These are phyloP conservation scores for Ditylenchus weischeri DNA, from an alignment of 2,888 invertebrate genomes.

Conservation along the genomic window DNA sequence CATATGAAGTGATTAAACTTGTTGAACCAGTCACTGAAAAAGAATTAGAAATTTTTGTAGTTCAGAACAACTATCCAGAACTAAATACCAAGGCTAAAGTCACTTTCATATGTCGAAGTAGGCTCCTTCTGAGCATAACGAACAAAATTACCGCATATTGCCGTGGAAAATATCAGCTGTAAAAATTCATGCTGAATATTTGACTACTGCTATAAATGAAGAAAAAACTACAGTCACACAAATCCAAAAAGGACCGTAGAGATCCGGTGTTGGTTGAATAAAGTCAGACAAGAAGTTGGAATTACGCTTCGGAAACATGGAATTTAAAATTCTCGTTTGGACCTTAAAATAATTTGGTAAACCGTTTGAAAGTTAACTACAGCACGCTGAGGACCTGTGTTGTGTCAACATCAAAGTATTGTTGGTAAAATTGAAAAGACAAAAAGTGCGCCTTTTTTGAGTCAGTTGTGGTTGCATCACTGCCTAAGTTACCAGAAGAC, in stretches of 20 bases:
- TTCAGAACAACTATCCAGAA: neutral
- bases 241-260: constrained; percentile 68
- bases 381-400: constrained; percentile 64
- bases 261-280: constrained; percentile 84
- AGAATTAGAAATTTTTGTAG: neutral
- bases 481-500: neutral
- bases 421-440: constrained; percentile 62
- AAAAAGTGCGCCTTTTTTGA: constrained; percentile 34
- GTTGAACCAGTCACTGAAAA: constrained; percentile 81
- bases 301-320: constrained; percentile 79
- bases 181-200: neutral
- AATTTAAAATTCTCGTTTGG: constrained; percentile 76
- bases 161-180: constrained; percentile 81
- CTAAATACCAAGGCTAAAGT: constrained; percentile 27
- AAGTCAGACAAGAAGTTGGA: constrained; percentile 75
- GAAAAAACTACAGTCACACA: constrained; percentile 9
- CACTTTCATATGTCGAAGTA: constrained; percentile 36
- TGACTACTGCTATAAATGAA: neutral
- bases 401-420: constrained; percentile 83
- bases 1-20: constrained; percentile 81
- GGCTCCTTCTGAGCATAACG: constrained; percentile 79
- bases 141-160: constrained; percentile 85
- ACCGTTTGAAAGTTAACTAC: neutral
- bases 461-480: constrained; percentile 1
- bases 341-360: constrained; percentile 59